phyloP scores from a whole-genome alignment of 2,113 vertebrate species.

The Ursus arctos region DNA sequence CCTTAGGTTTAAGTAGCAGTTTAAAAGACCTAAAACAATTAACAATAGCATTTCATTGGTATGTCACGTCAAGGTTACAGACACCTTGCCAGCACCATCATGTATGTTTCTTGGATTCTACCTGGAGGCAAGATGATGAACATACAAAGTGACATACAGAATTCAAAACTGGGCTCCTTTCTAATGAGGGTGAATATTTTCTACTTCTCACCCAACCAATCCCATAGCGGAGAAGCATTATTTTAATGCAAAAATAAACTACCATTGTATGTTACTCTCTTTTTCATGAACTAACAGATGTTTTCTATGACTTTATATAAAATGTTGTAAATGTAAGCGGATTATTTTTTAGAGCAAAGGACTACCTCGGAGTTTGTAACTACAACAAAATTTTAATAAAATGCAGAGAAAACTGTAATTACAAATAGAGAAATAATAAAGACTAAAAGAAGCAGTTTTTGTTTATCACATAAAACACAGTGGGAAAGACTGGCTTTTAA shows the following conservation, averaged over 20 bases:
- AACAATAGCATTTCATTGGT: neutral
- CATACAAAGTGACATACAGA: neutral
- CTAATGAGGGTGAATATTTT: neutral
- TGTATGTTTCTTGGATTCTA: neutral
- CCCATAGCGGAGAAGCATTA: neutral
- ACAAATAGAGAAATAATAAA: conserved; percentile 56
- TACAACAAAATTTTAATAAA: conserved; percentile 60
- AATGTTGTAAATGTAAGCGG: neutral
- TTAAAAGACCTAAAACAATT: neutral
- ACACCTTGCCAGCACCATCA: neutral
- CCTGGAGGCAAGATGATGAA: neutral
- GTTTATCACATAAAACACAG: conserved; percentile 60
- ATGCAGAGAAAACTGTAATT: conserved; percentile 65
- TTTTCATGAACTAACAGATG: neutral
- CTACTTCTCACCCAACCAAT: neutral
- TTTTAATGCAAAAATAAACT: conserved; percentile 48
- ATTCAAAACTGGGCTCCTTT: neutral
- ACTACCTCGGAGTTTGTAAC: neutral
- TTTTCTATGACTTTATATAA: conserved; percentile 31
- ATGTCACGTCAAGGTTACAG: neutral
- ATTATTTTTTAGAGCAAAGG: neutral
- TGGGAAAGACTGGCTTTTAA: neutral
- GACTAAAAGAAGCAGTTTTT: conserved; percentile 57
- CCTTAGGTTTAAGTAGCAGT: neutral
- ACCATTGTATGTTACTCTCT: neutral